Conservation (phyloP, 2,797 vertebrate genomes). For the Sebastes matsubarae region DNA sequence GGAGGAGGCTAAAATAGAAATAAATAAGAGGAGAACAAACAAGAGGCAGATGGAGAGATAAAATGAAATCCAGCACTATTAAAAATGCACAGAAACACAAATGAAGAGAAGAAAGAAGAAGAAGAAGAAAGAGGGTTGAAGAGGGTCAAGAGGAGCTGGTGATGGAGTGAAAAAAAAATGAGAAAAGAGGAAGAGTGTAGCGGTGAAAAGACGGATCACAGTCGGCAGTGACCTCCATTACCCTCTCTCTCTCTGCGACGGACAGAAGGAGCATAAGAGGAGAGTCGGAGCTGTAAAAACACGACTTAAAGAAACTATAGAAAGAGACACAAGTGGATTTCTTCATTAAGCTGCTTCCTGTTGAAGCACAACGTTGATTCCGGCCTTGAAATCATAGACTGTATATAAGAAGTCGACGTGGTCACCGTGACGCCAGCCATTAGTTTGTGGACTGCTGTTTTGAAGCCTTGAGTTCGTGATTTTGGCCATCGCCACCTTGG, state of each 20-base stretch:
- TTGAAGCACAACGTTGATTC: neutral
- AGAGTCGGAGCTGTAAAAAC: constrained; percentile 4
- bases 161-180: constrained; percentile 23
- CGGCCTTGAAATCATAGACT: neutral
- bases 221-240: constrained; percentile 57
- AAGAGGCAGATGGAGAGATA: neutral
- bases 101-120: neutral
- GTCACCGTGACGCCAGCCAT: too few species aligned
- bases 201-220: constrained; percentile 30
- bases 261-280: constrained; percentile 7
- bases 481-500: too few species aligned
- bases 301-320: constrained; percentile 15
- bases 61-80: neutral
- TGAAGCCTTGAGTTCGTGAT: too few species aligned
- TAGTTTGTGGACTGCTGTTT: too few species aligned
- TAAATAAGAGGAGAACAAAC: constrained; percentile 13
- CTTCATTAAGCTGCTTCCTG: constrained; percentile 10
- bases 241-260: constrained; percentile 24
- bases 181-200: constrained; percentile 5
- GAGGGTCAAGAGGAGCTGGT: constrained; percentile 14
- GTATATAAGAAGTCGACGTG: neutral
- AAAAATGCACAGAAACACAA: constrained; percentile 7
- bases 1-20: neutral
- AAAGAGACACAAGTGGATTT: neutral
- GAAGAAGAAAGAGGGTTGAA: neutral